Evolutionary conservation across 1,140 invertebrate species (phyloP).

Genomic region (Reticulitermes speratus): DNA sequence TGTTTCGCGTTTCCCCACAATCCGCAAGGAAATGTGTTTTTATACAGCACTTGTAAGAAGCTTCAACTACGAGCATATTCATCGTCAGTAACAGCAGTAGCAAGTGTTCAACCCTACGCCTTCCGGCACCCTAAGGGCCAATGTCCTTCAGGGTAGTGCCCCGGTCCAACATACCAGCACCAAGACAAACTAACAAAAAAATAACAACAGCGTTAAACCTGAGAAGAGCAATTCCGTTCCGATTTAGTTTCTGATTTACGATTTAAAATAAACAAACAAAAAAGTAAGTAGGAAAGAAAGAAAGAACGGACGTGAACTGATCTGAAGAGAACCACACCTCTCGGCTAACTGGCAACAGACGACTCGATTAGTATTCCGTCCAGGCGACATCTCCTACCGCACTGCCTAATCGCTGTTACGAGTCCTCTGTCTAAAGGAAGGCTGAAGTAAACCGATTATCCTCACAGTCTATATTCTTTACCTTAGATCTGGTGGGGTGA

Average conservation of each 20-base stretch:
- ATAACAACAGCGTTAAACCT: not conserved
- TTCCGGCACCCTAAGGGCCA: not conserved
- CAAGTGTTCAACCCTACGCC: not conserved
- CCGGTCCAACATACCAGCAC: not conserved
- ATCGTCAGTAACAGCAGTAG: not conserved
- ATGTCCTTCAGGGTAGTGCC: slow-evolving; percentile 3
- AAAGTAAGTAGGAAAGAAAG: not conserved
- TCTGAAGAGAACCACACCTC: not conserved
- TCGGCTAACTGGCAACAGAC: not conserved
- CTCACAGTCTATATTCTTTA: no score
- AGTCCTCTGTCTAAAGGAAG: no score
- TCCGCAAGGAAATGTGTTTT: no score
- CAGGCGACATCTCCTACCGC: not conserved
- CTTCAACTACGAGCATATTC: not conserved
- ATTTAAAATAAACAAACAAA: slow-evolving; percentile 18
- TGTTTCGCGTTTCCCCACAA: no score
- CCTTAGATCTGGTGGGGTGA: no score
- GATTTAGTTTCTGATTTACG: slow-evolving; percentile 6
- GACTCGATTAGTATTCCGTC: not conserved
- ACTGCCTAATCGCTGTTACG: not conserved
- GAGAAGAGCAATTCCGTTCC: not conserved
- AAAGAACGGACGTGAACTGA: not conserved
- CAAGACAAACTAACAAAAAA: not conserved
- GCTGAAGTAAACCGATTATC: no score
- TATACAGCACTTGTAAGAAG: no score